Base-by-base conservation (phyloP, 2,797 vertebrate species). In the Austrolebias charrua region DNA sequence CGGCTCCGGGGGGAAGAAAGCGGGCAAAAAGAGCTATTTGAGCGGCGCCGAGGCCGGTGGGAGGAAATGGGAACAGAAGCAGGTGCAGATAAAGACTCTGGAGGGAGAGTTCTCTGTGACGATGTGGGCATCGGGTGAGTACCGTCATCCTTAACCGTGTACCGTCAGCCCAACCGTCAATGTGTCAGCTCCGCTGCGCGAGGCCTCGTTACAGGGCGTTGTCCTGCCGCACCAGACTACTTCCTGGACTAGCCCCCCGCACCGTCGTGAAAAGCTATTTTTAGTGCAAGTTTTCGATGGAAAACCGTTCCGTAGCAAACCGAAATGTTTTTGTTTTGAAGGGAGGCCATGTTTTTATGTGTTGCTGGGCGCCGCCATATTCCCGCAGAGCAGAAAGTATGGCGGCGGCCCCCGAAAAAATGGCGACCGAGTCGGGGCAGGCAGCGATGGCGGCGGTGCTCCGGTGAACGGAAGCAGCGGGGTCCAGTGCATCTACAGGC, bases 281-380 rank as follows among this genome's bases (percentile, higher is more conserved):
- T 66, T 74, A 46, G 18, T 18, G 74, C 66, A 10, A 1, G 51
- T 73, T 87, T 66, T 79, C 57, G 52, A 50, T 31, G 19, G 55
- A 16, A 66, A 81, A 51, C 64, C 29, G 16, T 16, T 2, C 60
- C 50, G 48, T 61, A 38, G 78, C 85, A 68, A 71, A 56, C 55
- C 42, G 77, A 88, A 88, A 84, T 94, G 96, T 96, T 95, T 92
- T 96, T 96, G 95, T 97, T 96, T 96, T 97, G 95, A 96, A 95
- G 90, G 95, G 96, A 96, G 91, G 96, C 96, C 97, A 98, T 97
- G 95, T 98, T 97, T n/a, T 94, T 93, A 93, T 90, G 94, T 94
- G 95, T 94, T 90, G 92, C 93, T 97, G 97, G 97, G 97, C 97
- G 97, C 97, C 97, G 97, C 96, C 97, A 98, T 98, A 93, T 98